phyloP scores from a whole-genome alignment of 2,888 invertebrate genomes.

The Leptinotarsa tumamoca region DNA sequence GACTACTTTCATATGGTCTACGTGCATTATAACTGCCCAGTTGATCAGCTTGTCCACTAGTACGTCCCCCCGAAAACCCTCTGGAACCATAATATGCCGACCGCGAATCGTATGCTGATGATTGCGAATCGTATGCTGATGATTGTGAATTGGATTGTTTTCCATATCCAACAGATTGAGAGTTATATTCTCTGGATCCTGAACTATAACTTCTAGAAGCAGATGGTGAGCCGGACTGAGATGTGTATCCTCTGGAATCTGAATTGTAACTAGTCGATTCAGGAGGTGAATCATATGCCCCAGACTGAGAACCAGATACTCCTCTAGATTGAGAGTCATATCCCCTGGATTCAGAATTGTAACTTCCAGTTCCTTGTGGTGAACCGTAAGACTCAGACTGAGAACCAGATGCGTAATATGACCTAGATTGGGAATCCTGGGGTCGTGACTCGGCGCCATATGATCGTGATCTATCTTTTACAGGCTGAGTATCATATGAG shows the following conservation, averaged over 20 bases:
- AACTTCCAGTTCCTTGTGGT: neutral
- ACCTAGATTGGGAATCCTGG: slow-evolving; percentile 24
- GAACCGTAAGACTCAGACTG: neutral
- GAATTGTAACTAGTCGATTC: neutral
- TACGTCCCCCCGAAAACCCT: slow-evolving; percentile 11
- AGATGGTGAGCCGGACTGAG: neutral
- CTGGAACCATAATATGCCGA: slow-evolving; percentile 60
- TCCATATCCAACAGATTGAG: slow-evolving; percentile 1
- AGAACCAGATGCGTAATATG: slow-evolving; percentile 13
- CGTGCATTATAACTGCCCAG: slow-evolving; percentile 56
- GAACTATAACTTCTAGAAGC: neutral
- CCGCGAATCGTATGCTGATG: slow-evolving; percentile 29
- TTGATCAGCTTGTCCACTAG: slow-evolving; percentile 21
- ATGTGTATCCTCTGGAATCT: neutral
- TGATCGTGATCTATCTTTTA: slow-evolving; percentile 29
- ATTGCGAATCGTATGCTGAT: neutral
- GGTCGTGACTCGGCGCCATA: slow-evolving; percentile 35
- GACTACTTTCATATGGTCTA: slow-evolving; percentile 60
- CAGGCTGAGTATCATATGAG: slow-evolving; percentile 21
- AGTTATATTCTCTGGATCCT: too few relatives aligned
- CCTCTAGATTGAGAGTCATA: neutral
- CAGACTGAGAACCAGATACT: neutral
- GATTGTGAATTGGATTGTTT: neutral
- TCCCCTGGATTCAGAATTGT: neutral
- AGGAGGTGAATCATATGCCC: neutral